Percentiles rank a stretch among this genome's conserved stretches.
These are phyloP conservation scores for Agonopterix arenella DNA, from an alignment of 2,888 invertebrate genomes.

Conservation along the genomic window DNA sequence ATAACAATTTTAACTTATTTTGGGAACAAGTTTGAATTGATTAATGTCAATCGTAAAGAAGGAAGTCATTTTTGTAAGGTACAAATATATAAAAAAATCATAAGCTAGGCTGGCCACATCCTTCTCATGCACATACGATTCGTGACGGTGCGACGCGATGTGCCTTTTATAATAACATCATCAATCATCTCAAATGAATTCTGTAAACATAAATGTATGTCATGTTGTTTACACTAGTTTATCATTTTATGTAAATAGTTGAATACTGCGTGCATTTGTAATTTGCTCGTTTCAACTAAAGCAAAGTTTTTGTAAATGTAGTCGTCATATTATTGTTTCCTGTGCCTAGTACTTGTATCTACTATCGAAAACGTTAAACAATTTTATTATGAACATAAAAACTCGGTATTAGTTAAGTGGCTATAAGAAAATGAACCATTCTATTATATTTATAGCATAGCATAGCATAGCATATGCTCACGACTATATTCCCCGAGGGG, in stretches of 20 bases:
- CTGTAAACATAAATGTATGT: conserved; percentile 1
- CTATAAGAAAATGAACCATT: too few relatives aligned
- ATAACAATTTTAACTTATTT: not conserved
- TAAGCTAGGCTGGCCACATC: conserved; percentile 7
- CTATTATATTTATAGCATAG: too few relatives aligned
- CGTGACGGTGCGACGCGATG: conserved; percentile 11
- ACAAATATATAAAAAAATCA: not conserved
- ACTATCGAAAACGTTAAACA: too few relatives aligned
- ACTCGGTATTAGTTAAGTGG: too few relatives aligned
- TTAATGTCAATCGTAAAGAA: not conserved
- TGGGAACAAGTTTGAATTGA: not conserved
- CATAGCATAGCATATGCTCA: too few relatives aligned
- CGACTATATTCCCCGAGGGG: too few relatives aligned
- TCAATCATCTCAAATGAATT: conserved; percentile 7
- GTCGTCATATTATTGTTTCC: too few relatives aligned
- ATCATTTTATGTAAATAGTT: conserved; percentile 5
- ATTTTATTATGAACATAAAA: too few relatives aligned
- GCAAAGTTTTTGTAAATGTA: too few relatives aligned
- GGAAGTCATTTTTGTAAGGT: not conserved
- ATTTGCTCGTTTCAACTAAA: too few relatives aligned
- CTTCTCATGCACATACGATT: conserved; percentile 13
- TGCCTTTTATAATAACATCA: conserved; percentile 8
- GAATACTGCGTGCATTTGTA: too few relatives aligned
- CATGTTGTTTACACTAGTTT: conserved; percentile 2
- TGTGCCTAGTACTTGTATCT: too few relatives aligned